Evolutionary conservation across 1,140 invertebrate species (phyloP).

Genomic region (Contarinia nasturtii): DNA sequence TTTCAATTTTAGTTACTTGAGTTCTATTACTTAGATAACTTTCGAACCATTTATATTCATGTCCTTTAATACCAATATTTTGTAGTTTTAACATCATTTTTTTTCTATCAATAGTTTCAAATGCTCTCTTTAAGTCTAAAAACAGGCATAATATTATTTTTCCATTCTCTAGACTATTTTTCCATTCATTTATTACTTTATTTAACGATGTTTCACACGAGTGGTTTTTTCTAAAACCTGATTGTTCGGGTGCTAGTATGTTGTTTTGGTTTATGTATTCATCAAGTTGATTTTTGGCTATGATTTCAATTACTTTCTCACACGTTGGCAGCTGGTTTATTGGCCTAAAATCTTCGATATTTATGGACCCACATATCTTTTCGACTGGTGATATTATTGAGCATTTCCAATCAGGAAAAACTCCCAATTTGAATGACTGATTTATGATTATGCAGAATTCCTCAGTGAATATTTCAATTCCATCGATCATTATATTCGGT

Average conservation of each 20-base stretch:
- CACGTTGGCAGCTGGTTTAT: slow-evolving; percentile 10
- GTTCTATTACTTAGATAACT: slow-evolving; percentile 6
- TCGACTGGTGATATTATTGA: slow-evolving; percentile 8
- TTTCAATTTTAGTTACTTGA: slow-evolving; percentile 1
- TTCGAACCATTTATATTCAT: slow-evolving; percentile 7
- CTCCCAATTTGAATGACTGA: background rate
- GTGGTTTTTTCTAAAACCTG: slow-evolving; percentile 10
- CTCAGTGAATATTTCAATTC: background rate
- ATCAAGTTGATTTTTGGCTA: slow-evolving; percentile 8
- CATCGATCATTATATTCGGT: slow-evolving; percentile 1
- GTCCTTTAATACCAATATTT: slow-evolving; percentile 10
- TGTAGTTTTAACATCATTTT: slow-evolving; percentile 10
- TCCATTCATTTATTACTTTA: slow-evolving; percentile 7
- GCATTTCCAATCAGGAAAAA: slow-evolving; percentile 6
- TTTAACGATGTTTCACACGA: slow-evolving; percentile 9
- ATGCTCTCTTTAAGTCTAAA: slow-evolving; percentile 15
- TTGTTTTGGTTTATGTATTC: slow-evolving; percentile 9
- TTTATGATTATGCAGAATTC: slow-evolving; percentile 2
- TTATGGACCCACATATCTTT: slow-evolving; percentile 8
- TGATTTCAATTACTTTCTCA: slow-evolving; percentile 13
- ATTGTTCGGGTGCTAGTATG: slow-evolving; percentile 8
- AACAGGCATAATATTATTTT: slow-evolving; percentile 8
- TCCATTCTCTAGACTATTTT: slow-evolving; percentile 6
- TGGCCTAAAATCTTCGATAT: slow-evolving; percentile 10
- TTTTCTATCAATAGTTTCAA: slow-evolving; percentile 13